A percentile compares a stretch with the other conserved stretches of the same genome.
phyloP scores from a whole-genome alignment of 2,888 invertebrate genomes.

The Hetaerina titia region DNA sequence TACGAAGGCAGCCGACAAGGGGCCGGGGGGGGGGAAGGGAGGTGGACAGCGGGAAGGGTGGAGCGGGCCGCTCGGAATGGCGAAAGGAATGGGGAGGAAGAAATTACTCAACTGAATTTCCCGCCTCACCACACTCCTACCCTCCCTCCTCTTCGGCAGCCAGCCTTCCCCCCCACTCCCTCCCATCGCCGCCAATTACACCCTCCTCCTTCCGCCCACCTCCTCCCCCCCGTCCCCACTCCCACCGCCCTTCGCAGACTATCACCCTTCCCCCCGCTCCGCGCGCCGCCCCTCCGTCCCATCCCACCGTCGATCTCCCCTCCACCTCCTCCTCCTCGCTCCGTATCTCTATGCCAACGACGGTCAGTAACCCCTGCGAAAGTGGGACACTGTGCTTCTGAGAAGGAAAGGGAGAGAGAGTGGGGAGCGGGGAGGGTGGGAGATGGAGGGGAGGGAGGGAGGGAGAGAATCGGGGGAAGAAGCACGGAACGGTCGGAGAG shows the following conservation, averaged over 20 bases:
- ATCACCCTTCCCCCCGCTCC: neutral
- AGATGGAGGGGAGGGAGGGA: neutral
- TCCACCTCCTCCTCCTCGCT: neutral
- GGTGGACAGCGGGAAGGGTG: neutral
- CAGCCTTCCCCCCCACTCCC: neutral
- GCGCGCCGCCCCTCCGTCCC: neutral
- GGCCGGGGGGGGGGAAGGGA: neutral
- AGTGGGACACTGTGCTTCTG: slow-evolving; percentile 50
- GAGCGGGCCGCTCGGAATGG: neutral
- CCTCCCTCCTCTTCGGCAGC: neutral
- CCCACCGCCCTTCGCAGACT: neutral
- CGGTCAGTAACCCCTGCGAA: slow-evolving; percentile 46
- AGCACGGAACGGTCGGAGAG: neutral
- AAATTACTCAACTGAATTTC: slow-evolving; percentile 50
- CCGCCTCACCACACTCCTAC: neutral
- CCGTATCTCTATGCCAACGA: slow-evolving; percentile 30
- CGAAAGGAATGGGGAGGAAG: neutral
- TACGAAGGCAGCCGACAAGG: slow-evolving; percentile 27
- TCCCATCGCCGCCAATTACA: neutral
- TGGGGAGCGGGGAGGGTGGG: slow-evolving; percentile 67
- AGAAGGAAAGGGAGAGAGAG: slow-evolving; percentile 57
- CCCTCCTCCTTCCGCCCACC: neutral
- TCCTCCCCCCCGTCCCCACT: neutral
- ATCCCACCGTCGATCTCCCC: neutral
- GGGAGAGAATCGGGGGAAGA: neutral